Base-by-base conservation (phyloP, 2,113 vertebrate genomes). In the Odocoileus virginianus region DNA sequence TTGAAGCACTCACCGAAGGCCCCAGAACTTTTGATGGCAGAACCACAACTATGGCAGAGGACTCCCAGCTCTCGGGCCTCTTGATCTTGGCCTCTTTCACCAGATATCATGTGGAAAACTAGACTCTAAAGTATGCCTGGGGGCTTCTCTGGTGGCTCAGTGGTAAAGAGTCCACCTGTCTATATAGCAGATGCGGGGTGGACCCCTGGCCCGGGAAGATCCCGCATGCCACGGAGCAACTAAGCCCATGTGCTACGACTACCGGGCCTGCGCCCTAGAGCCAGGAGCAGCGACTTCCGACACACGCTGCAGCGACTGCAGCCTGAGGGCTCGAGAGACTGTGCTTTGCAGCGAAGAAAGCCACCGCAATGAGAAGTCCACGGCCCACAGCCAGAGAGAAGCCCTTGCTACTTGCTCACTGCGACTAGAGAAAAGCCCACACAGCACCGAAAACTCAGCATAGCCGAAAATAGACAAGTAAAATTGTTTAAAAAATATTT, bases 201-300 rank as follows among this genome's bases (percentile, higher is more conserved):
- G 2, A 27, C 43, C 71, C 36, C 71, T 15, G 36, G 36, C 43
- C 40, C 1, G 0, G 23, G 23, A 27, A 76, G 71, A 14, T 27
- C 71, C 23, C 13, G 23, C 71, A 2, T 1, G 71, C 6, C 23
- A 27, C 36, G 3, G 0, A 76, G 36, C 71, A 76, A 14, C 23
- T 76, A 76, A 43, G 23, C 12, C 19, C 71, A 4, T 2, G 12
- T 0, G 0, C 40, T 27, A 27, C 0, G 3, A 27, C 23, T 43
- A 43, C 21, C 1, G 6, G 1, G 23, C 71, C 23, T 43, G 36
- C 1, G 3, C 71, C 27, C 23, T 0, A 43, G 36, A 76, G 23
- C 23, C 40, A 43, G 19, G 6, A 15, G 71, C 71, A 13, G 40
- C 36, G 0, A 8, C 71, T 7, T 2, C 36, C 11, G 21, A 25